Conservation (phyloP, 1,140 invertebrate species). For the Charaxes varanes region DNA sequence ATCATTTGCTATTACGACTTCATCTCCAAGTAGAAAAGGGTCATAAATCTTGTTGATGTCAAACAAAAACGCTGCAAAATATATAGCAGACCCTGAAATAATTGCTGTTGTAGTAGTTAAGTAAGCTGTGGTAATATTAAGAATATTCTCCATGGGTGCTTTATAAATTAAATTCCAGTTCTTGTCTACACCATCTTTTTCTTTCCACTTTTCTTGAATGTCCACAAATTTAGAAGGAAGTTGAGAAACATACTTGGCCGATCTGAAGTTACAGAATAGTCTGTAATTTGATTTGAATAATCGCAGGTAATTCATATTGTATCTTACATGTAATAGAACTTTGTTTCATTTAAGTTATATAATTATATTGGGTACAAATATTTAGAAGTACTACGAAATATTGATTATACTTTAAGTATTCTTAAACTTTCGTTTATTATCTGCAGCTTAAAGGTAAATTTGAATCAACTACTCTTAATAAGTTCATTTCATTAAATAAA, state of each 20-base stretch:
- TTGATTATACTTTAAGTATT: no score
- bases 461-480: no score
- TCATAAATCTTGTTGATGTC: constrained; percentile 35
- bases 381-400: no score
- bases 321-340: background rate
- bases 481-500: no score
- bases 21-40: constrained; percentile 45
- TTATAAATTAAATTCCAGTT: constrained; percentile 60
- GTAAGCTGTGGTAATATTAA: constrained; percentile 45
- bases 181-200: constrained; percentile 42
- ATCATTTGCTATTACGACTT: constrained; percentile 53
- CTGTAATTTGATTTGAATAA: constrained; percentile 25
- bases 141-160: constrained; percentile 47
- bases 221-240: constrained; percentile 52
- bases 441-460: no score
- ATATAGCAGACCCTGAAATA: constrained; percentile 27
- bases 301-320: constrained; percentile 37
- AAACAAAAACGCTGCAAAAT: constrained; percentile 46
- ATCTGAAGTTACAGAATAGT: constrained; percentile 24
- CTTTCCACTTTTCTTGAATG: constrained; percentile 42
- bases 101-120: constrained; percentile 45
- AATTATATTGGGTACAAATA: no score
- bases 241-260: constrained; percentile 32
- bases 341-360: no score
- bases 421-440: no score